phyloP scores from a whole-genome alignment of 2,888 invertebrate genomes.

The Craniophora ligustri region DNA sequence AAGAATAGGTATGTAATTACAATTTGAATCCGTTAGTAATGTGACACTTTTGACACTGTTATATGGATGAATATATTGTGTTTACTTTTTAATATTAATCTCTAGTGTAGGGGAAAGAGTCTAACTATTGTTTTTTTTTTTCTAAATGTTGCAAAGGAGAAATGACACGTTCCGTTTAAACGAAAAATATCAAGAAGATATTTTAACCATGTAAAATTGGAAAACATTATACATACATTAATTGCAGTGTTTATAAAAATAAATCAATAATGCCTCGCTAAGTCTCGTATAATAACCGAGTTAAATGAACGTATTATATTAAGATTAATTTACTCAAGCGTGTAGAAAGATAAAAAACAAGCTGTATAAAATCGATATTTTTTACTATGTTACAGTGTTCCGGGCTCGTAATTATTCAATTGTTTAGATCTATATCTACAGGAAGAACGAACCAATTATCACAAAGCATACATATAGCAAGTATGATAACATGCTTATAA shows the following conservation, averaged over 20 bases:
- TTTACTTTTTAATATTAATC: too few relatives aligned
- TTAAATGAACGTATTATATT: neutral
- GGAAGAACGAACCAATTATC: neutral
- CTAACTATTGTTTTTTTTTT: too few relatives aligned
- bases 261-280: neutral
- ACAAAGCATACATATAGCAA: neutral
- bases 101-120: too few relatives aligned
- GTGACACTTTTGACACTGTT: slow-evolving; percentile 13
- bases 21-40: slow-evolving; percentile 7
- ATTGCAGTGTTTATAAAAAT: too few relatives aligned
- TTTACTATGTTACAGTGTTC: neutral
- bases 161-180: too few relatives aligned
- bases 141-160: too few relatives aligned
- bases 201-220: too few relatives aligned
- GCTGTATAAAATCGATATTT: neutral
- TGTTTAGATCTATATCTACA: neutral
- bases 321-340: neutral
- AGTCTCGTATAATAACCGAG: too few relatives aligned
- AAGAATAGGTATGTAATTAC: slow-evolving; percentile 4
- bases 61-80: neutral
- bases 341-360: neutral
- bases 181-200: too few relatives aligned
- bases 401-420: neutral
- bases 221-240: too few relatives aligned
- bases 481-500: neutral